These are phyloP conservation scores for Spea multiplicata DNA, from an alignment of 2,113 vertebrate species.

Conservation along the genomic window DNA sequence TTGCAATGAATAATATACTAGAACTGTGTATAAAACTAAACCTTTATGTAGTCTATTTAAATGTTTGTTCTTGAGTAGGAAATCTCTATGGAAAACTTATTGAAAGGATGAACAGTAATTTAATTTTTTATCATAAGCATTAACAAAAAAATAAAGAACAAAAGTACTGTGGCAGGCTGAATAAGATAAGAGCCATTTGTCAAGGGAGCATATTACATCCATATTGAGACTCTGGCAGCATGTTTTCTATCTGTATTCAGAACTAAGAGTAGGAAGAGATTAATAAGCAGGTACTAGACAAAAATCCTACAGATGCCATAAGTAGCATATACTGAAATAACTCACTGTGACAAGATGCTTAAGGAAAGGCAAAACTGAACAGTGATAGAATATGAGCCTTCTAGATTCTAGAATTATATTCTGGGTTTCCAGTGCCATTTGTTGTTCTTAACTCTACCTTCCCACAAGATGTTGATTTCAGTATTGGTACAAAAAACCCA, in stretches of 20 bases:
- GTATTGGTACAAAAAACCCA: too few species aligned
- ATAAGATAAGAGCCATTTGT: constrained; percentile 65
- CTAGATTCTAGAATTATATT: too few species aligned
- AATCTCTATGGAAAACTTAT: constrained; percentile 70
- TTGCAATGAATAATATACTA: constrained; percentile 76
- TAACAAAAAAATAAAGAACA: constrained; percentile 73
- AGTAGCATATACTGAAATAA: constrained; percentile 57
- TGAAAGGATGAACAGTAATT: constrained; percentile 75
- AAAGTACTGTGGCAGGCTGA: constrained; percentile 63
- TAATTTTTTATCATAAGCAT: constrained; percentile 79
- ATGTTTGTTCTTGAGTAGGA: constrained; percentile 71
- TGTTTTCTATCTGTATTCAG: constrained; percentile 61
- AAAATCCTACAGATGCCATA: constrained; percentile 53
- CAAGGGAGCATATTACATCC: constrained; percentile 62
- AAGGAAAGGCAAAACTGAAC: constrained; percentile 40
- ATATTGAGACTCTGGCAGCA: constrained; percentile 54
- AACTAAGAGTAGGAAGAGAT: constrained; percentile 62
- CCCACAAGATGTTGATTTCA: too few species aligned
- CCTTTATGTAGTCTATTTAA: constrained; percentile 64
- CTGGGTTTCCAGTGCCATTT: constrained; percentile 12
- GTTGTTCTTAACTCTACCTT: too few species aligned
- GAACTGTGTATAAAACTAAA: constrained; percentile 71
- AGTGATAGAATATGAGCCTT: constrained; percentile 45
- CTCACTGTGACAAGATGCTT: constrained; percentile 48
- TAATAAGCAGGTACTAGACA: constrained; percentile 61